These are phyloP conservation scores for Leptinotarsa peninsularis DNA, from an alignment of 2,888 invertebrate genomes.

Conservation along the genomic window DNA sequence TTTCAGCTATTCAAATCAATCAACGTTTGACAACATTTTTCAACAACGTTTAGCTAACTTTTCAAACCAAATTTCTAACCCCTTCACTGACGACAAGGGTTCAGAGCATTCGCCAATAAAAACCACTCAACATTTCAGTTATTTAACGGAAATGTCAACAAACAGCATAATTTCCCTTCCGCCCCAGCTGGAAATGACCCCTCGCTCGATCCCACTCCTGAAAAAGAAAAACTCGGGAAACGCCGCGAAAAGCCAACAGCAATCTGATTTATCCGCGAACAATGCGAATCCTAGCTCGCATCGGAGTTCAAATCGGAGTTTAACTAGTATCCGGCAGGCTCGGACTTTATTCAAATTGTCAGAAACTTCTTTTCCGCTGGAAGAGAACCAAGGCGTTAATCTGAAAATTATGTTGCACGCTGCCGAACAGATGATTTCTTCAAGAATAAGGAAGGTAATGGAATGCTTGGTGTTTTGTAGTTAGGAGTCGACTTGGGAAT, in stretches of 20 bases:
- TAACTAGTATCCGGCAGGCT: slow-evolving; percentile 34
- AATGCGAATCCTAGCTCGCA: slow-evolving; percentile 31
- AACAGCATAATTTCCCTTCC: slow-evolving; percentile 60
- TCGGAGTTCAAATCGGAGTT: slow-evolving; percentile 24
- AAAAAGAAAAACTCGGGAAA: slow-evolving; percentile 38
- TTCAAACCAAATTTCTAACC: not conserved
- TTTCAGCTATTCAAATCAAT: too few species aligned
- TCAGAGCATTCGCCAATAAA: not conserved
- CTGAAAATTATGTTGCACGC: slow-evolving; percentile 62
- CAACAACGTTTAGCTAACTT: not conserved
- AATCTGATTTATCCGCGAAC: not conserved
- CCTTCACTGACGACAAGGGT: not conserved
- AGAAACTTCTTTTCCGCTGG: slow-evolving; percentile 59
- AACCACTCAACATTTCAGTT: slow-evolving; percentile 31
- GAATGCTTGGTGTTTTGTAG: slow-evolving; percentile 8
- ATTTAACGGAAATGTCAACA: slow-evolving; percentile 55
- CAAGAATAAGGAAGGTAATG: slow-evolving; percentile 56
- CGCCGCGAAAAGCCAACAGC: slow-evolving; percentile 29
- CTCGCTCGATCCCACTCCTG: slow-evolving; percentile 51
- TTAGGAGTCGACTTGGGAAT: slow-evolving; percentile 3
- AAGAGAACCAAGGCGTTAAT: slow-evolving; percentile 60
- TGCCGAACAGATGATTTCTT: slow-evolving; percentile 56
- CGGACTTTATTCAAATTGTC: slow-evolving; percentile 56
- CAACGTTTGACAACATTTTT: too few species aligned
- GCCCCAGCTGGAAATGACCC: slow-evolving; percentile 57